phyloP scores from a whole-genome alignment of 2,113 vertebrate genomes.

The Sceloporus undulatus region DNA sequence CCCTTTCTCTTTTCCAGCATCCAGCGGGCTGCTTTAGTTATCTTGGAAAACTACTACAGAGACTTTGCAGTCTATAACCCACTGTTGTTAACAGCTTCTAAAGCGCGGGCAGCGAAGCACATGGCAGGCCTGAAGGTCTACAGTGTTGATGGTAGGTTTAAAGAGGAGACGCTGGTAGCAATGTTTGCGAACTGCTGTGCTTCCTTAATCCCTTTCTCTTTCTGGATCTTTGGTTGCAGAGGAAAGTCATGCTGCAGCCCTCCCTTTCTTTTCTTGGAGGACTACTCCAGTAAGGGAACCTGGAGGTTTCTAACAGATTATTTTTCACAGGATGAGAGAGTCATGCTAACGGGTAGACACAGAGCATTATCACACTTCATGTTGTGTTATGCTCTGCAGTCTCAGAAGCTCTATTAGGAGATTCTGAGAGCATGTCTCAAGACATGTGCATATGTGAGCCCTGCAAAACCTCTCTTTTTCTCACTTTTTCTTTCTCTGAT shows the following conservation, averaged over 20 bases:
- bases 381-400: neutral
- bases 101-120: constrained; percentile 90
- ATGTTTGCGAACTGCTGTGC: neutral
- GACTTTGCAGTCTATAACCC: constrained; percentile 95
- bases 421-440: neutral
- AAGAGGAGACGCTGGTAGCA: constrained; percentile 12
- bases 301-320: neutral
- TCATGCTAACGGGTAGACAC: neutral
- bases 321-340: neutral
- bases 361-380: too few relatives aligned
- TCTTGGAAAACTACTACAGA: constrained; percentile 95
- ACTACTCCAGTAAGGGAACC: neutral
- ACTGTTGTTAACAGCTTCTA: constrained; percentile 88
- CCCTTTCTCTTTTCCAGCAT: constrained; percentile 78
- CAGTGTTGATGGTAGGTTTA: constrained; percentile 90
- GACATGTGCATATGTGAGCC: neutral
- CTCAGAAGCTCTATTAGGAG: neutral
- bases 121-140: constrained; percentile 94
- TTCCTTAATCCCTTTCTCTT: neutral
- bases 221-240: neutral
- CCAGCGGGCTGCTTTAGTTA: constrained; percentile 91
- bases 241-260: neutral
- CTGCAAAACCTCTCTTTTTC: neutral
- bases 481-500: too few relatives aligned
- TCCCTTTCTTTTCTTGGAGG: neutral